Base-by-base conservation (phyloP, 2,113 vertebrate genomes). In the Speoplatyrhinus poulsoni region DNA sequence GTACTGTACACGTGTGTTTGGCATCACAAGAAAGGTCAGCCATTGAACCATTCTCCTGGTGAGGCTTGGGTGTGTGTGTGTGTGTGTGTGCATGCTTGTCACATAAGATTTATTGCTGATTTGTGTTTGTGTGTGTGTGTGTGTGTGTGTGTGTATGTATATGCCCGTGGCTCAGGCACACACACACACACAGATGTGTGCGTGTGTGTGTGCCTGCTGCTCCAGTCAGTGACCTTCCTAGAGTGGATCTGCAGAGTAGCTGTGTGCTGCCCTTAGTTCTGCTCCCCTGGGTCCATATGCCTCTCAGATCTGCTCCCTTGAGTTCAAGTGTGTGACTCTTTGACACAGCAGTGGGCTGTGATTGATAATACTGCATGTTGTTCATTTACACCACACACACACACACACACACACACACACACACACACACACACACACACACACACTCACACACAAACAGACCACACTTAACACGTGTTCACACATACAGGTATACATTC, bases 11-110 rank as follows among this genome's bases (percentile, higher is more conserved):
- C 58, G 61, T 80, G 64, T 46, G 59, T 59, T 50, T 76, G 52
- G 48, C 68, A 46, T 74, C 62, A 48, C 48, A 64, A 47, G 17
- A 77, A 77, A 85, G 80, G 78, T 68, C 78, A 81, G 56, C 19
- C 46, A 36, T 41, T 59, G 56, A 75, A 63, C 58, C 15, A 41
- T 70, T 79, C 60, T 59, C 76, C 77, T 12, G 58, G 61, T 70
- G 76, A 69, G 57, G 0, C 7, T 9, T 49, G 4, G 36, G 60
- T 68, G 6, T n/a, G 17, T 62, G 64, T 41, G 46, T 33, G 66
- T 62, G 15, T 17, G 13, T 16, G 12, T 49, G 1, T 54, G 12
- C 41, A 65, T 10, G 41, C 12, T 54, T 69, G 48, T 59, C 26
- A 15, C 13, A n/a, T 13, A n/a, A n/a, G 50, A n/a, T 53, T n/a